Conservation (phyloP, 2,888 invertebrate genomes). For the Anticlea derivata region DNA sequence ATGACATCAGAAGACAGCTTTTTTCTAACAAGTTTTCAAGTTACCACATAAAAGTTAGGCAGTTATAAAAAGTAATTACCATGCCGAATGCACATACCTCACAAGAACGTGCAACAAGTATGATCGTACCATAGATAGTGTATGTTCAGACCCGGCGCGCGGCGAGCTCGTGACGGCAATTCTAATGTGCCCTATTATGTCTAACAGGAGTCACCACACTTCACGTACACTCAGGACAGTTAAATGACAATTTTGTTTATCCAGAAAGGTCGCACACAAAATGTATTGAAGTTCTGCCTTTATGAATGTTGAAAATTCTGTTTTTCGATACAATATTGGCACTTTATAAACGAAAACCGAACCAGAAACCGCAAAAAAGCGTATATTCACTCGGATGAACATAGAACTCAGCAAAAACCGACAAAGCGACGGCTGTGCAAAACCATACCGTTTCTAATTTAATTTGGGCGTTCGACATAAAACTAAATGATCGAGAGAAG, state of each 20-base stretch:
- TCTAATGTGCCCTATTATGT: conserved; percentile 53
- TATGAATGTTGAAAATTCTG: not conserved
- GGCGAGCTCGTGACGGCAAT: conserved; percentile 61
- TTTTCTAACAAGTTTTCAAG: conserved; percentile 2
- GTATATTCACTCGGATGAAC: conserved; percentile 8
- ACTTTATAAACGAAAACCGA: conserved; percentile 5
- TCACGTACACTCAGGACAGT: conserved; percentile 19
- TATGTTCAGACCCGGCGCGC: conserved; percentile 46
- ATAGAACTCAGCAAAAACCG: conserved; percentile 12
- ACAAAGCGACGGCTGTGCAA: conserved; percentile 30
- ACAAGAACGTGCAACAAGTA: conserved; percentile 40
- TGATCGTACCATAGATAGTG: conserved; percentile 52
- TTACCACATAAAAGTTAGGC: conserved; percentile 16
- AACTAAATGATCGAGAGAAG: conserved; percentile 52
- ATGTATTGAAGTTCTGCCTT: not conserved
- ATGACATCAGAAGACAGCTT: conserved; percentile 1
- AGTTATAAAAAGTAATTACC: conserved; percentile 25
- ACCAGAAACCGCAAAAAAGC: conserved; percentile 8
- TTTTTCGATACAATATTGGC: not conserved
- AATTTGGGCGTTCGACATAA: conserved; percentile 67
- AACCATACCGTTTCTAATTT: conserved; percentile 62
- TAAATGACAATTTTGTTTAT: conserved; percentile 3
- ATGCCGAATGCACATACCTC: conserved; percentile 21
- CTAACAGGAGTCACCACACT: conserved; percentile 30
- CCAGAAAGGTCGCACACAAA: conserved; percentile 4